These are phyloP conservation scores for Notospermus geniculatus DNA, from an alignment of 1,140 invertebrate genomes.

Conservation along the genomic window DNA sequence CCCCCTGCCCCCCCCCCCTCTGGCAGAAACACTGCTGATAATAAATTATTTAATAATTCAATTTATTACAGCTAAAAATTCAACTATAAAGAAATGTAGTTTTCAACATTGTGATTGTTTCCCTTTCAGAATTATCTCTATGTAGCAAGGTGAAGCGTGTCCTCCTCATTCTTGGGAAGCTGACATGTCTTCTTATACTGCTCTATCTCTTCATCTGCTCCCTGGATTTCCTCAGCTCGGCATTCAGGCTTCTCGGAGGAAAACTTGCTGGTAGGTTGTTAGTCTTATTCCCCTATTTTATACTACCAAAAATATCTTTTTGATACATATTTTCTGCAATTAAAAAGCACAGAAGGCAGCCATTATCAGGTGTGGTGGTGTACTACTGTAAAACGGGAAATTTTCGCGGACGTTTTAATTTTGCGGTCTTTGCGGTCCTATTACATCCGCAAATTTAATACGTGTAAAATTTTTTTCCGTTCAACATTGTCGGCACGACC, in stretches of 20 bases:
- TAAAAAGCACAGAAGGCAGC: not conserved
- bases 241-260: slow-evolving; percentile 63
- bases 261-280: slow-evolving; percentile 19
- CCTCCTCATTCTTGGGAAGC: slow-evolving; percentile 26
- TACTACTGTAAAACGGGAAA: too few relatives aligned
- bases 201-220: slow-evolving; percentile 66
- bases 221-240: slow-evolving; percentile 61
- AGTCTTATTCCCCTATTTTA: not conserved
- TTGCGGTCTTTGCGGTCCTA: too few relatives aligned
- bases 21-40: too few relatives aligned
- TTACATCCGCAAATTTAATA: too few relatives aligned
- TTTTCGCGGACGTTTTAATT: too few relatives aligned
- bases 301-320: not conserved
- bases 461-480: too few relatives aligned
- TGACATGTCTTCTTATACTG: slow-evolving; percentile 49
- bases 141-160: slow-evolving; percentile 13
- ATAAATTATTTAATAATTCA: too few relatives aligned
- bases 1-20: too few relatives aligned
- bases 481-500: too few relatives aligned
- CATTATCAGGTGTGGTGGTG: not conserved
- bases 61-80: too few relatives aligned
- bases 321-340: not conserved
- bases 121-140: slow-evolving; percentile 20
- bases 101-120: not conserved
- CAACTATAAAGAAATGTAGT: too few relatives aligned